phyloP scores from a whole-genome alignment of 2,888 invertebrate species.

The Melanostoma mellinum region DNA sequence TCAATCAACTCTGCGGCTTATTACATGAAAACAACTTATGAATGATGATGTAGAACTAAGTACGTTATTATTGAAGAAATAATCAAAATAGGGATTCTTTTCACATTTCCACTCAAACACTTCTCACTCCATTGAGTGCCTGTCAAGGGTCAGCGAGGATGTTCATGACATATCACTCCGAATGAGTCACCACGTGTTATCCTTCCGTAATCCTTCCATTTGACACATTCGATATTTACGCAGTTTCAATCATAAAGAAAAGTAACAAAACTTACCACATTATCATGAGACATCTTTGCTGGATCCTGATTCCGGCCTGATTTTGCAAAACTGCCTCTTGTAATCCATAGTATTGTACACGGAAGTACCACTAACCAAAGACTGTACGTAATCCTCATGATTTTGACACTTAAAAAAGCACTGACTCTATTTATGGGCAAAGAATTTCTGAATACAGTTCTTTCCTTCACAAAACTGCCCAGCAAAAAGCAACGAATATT shows the following conservation, averaged over 20 bases:
- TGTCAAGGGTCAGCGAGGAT: constrained; percentile 28
- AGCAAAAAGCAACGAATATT: constrained; percentile 22
- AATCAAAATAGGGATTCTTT: constrained; percentile 33
- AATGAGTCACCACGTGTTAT: constrained; percentile 70
- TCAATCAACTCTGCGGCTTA: constrained; percentile 50
- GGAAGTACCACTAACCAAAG: constrained; percentile 47
- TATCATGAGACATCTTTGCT: constrained; percentile 60
- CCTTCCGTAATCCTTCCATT: neutral
- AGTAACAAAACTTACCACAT: constrained; percentile 54
- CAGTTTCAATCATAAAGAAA: neutral
- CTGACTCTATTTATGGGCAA: neutral
- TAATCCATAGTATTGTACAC: constrained; percentile 64
- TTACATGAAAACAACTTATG: constrained; percentile 15
- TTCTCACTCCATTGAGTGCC: constrained; percentile 40
- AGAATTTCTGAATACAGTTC: neutral
- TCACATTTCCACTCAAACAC: too few relatives aligned
- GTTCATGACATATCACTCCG: constrained; percentile 18
- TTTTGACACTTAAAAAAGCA: constrained; percentile 23
- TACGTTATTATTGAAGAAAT: constrained; percentile 1
- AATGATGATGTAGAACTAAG: neutral
- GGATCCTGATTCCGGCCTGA: constrained; percentile 56
- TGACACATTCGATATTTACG: neutral
- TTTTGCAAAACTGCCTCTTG: constrained; percentile 46
- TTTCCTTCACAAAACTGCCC: constrained; percentile 26
- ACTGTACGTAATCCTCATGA: constrained; percentile 52